Base-by-base conservation (phyloP, 2,888 invertebrate genomes). In the Ennomos fuscantarius region DNA sequence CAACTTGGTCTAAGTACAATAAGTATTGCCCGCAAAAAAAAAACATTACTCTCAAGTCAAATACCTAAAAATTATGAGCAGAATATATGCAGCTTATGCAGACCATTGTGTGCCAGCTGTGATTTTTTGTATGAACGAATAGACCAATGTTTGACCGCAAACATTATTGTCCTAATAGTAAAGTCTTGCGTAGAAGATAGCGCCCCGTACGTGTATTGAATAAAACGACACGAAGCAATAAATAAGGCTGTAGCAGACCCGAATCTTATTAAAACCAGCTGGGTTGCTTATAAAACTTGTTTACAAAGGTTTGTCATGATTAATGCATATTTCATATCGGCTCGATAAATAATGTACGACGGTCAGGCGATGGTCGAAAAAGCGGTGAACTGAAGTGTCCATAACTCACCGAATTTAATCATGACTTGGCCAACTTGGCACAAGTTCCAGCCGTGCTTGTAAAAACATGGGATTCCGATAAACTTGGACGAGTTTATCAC, bases 331-430 rank as follows among this genome's bases (percentile, higher is more conserved):
- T 86, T 82, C 74, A 82, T 84, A 79, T 76, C 69, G 58, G 63
- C 55, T 66, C 78, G 72, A 84, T 86, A 85, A 87, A 87, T 87
- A 82, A 84, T 81, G 74, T 78, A 79, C 71, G 75, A 72, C 68
- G 65, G 65, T 65, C 65, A 68, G 71, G 67, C 69, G 66, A 74
- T 73, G 73, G 75, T 31, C 70, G 77, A 84, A 84, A 85, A 85
- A 82, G 73, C 74, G 70, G 69, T 69, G 45, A 81, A 79, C 76
- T 79, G 72, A 68, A 68, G 72, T 79, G 78, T 80, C 82, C 79
- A 81, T 86, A 86, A 86, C 79, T 87, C 82, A 81, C 72, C 70
- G 81, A 86, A 87, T 87, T 85, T 85, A 87, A 88, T 86, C 84
- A 86, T 84, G 79, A 75, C 73, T 70, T 66, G 69, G 68, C 68